Evolutionary conservation across 1,140 invertebrate genomes (phyloP).

Genomic region (Drosophila oshimai): DNA sequence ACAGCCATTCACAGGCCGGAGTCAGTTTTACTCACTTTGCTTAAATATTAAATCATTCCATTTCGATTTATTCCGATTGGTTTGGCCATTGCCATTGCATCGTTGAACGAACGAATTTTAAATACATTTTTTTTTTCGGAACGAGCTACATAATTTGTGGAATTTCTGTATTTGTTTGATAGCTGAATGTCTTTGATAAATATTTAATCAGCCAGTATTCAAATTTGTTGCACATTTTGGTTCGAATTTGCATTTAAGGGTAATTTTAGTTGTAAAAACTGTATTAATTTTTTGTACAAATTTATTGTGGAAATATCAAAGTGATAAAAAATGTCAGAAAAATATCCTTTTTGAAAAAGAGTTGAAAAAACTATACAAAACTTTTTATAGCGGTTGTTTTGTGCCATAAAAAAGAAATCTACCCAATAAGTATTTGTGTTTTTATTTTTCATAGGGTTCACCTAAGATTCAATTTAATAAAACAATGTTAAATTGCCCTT

Average conservation of each 20-base stretch:
- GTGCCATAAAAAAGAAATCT: too few relatives aligned
- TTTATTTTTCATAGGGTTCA: too few relatives aligned
- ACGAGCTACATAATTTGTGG: constrained; percentile 6
- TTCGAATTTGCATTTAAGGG: background rate
- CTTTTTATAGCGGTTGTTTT: too few relatives aligned
- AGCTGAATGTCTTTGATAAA: constrained; percentile 25
- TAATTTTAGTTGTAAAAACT: background rate
- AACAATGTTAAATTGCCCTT: too few relatives aligned
- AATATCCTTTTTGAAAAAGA: too few relatives aligned
- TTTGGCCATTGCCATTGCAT: background rate
- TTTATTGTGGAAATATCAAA: too few relatives aligned
- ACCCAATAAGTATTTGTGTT: too few relatives aligned
- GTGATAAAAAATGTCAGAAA: too few relatives aligned
- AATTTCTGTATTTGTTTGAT: constrained; percentile 24
- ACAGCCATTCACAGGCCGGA: constrained; percentile 37
- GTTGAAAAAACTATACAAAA: too few relatives aligned
- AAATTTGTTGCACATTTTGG: background rate
- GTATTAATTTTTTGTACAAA: too few relatives aligned
- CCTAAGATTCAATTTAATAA: too few relatives aligned
- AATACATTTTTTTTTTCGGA: constrained; percentile 3
- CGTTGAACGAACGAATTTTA: background rate
- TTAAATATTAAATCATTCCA: constrained; percentile 29
- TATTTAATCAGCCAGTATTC: constrained; percentile 12
- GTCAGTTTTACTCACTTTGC: constrained; percentile 13
- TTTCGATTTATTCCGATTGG: constrained; percentile 9